Evolutionary conservation across 2,113 vertebrate species (phyloP).

Genomic region (Trinectes maculatus): DNA sequence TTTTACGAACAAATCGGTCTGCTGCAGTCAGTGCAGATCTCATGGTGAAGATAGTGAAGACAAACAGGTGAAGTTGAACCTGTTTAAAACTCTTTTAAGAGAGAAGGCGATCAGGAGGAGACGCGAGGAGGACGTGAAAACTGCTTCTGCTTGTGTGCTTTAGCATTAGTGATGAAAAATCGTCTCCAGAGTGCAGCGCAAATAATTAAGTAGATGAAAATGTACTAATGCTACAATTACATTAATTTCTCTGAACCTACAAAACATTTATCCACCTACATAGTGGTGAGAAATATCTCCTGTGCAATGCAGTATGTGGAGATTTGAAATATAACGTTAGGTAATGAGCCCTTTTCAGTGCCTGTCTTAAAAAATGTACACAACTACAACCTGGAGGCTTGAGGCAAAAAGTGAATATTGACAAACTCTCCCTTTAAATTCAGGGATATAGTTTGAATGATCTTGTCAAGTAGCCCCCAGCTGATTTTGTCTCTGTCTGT

Average conservation of each 20-base stretch:
- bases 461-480: no score
- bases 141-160: constrained; percentile 32
- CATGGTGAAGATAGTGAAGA: no score
- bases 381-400: no score
- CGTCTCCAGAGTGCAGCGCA: constrained; percentile 7
- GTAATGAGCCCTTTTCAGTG: no score
- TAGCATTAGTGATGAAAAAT: constrained; percentile 52
- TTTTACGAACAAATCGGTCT: no score
- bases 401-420: neutral
- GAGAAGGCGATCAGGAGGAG: constrained; percentile 36
- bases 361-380: no score
- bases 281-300: neutral
- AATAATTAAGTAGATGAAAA: constrained; percentile 15
- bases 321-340: neutral
- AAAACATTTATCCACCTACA: neutral
- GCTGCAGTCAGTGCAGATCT: no score
- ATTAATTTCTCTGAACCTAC: neutral
- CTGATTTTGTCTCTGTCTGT: no score
- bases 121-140: constrained; percentile 30
- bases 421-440: neutral
- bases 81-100: constrained; percentile 42
- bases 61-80: no score
- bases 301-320: neutral
- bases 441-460: neutral
- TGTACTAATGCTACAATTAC: constrained; percentile 5